Base-by-base conservation (phyloP, 2,888 invertebrate genomes). In the Apodemia mormo region DNA sequence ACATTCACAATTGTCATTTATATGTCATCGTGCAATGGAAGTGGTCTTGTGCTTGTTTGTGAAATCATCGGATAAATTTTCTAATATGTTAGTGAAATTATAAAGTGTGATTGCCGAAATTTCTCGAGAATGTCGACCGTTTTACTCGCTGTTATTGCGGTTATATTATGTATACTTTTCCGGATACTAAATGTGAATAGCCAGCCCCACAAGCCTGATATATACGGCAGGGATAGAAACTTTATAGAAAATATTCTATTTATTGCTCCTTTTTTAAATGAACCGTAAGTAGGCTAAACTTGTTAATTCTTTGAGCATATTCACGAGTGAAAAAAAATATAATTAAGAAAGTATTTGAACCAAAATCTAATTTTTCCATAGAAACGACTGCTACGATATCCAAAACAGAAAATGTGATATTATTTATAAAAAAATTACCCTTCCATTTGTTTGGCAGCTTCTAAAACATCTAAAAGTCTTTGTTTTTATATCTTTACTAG, bases 101-200 rank as follows among this genome's bases (percentile, higher is more conserved):
- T 61, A 61, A 58, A 30, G 30, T 61, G 61, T 29, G 58, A 33
- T 61, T 61, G 14, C 14, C 12, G 72, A 70, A 76, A 76, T 75
- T 72, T 69, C 72, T 66, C 69, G 75, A 89, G 78, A 82, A 97
- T 97, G 97, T 97, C 97, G 80, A 96, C 97, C 75, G 97, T 97
- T 74, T 94, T 97, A 77, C 90, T 97, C 79, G 97, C 97, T 74
- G 95, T 96, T 72, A 92, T 97, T 78, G 97, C 97, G 75, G 96
- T 97, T 73, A 96, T 97, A 80, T 92, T 97, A 74, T 97, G 97
- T 89, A 95, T 97, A 81, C 94, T 97, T 77, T 97, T 97, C 85
- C 95, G 97, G 85, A 96, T 97, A 85, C 90, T 97, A 78, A 97
- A 97, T 88, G 97, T 97, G 74, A 97, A 96, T 89, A 97, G 97